Evolutionary conservation across 2,888 invertebrate genomes (phyloP).

Genomic region (Chamaedrilus cognettii): DNA sequence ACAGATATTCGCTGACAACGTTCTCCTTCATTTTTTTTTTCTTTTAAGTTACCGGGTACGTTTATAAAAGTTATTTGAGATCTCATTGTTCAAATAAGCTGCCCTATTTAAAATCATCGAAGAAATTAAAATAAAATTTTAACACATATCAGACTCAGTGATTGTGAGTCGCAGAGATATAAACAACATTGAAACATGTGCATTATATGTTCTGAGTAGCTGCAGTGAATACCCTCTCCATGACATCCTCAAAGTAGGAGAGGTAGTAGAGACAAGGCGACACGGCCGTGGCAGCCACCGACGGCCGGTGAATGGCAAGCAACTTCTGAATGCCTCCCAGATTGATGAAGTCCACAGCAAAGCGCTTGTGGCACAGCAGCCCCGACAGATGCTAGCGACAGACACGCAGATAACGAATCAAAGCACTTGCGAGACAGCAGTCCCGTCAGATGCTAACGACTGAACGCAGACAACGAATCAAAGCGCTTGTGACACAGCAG

Average conservation of each 20-base stretch:
- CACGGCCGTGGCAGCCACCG: conserved; percentile 94
- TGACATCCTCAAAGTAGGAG: conserved; percentile 95
- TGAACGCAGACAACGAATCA: conserved; percentile 58
- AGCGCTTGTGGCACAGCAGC: conserved; percentile 95
- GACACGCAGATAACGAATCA: too few species aligned
- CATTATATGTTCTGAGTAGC: not conserved
- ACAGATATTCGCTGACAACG: too few species aligned
- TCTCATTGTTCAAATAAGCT: too few species aligned
- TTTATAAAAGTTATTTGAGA: too few species aligned
- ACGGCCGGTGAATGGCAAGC: conserved; percentile 87
- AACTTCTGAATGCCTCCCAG: conserved; percentile 83
- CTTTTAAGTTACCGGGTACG: too few species aligned
- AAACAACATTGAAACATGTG: too few species aligned
- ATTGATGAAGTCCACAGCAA: conserved; percentile 93
- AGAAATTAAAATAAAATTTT: conserved; percentile 2
- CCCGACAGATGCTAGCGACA: conserved; percentile 94
- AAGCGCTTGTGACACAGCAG: conserved; percentile 98
- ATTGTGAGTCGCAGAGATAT: too few species aligned
- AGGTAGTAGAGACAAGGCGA: conserved; percentile 95
- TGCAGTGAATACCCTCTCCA: conserved; percentile 84
- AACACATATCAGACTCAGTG: not conserved
- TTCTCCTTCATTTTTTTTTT: too few species aligned
- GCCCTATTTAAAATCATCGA: too few species aligned
- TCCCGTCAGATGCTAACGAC: not conserved
- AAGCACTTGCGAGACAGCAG: too few species aligned